Evolutionary conservation across 2,888 invertebrate species (phyloP), one percentile per base, ranked within the genome.

Genomic region (Conus canariensis): DNA sequence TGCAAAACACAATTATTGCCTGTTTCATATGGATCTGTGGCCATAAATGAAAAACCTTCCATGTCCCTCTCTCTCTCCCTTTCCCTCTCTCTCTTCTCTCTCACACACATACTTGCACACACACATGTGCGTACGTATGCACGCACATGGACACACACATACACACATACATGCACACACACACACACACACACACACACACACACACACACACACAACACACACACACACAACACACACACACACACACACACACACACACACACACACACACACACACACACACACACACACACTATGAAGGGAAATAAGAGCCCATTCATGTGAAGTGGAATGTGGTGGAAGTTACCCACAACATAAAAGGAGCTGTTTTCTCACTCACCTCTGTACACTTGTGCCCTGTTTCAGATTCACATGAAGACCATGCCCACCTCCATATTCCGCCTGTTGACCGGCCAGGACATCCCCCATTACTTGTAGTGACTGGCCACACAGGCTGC

Each of bases 361-460:
- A 45, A 45, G 45, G 45, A 45, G 45, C 45, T 45, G 45, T 45
- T 45, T 3, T 45, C 45, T 45, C 4, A 3, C 22, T 22, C 19
- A 70, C 19, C 6, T 25, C 14, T 45, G 45, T 80, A 56, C 19
- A 22, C 16, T 9, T 45, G 45, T 74, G 74, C 3, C n/a, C 8
- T 74, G 58, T 89, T 89, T 67, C 97, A 99, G 99, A 99, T 99
- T 95, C 97, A 99, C 95, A 99, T 99, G 99, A 99, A 99, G 97
- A 99, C 99, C 91, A 99, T 99, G 99, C 99, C 99, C 95, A 99
- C 99, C 93, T 99, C 99, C 93, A 99, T 99, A 99, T 99, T 99
- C 97, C 98, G 99, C 95, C 97, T 99, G 96, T 97, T 99, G 96
- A 99, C 99, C 94, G 99, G 99, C 92, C 99, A 99, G 97, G 99